Base-by-base conservation (phyloP, 2,888 invertebrate species). In the Phytoseiulus persimilis region DNA sequence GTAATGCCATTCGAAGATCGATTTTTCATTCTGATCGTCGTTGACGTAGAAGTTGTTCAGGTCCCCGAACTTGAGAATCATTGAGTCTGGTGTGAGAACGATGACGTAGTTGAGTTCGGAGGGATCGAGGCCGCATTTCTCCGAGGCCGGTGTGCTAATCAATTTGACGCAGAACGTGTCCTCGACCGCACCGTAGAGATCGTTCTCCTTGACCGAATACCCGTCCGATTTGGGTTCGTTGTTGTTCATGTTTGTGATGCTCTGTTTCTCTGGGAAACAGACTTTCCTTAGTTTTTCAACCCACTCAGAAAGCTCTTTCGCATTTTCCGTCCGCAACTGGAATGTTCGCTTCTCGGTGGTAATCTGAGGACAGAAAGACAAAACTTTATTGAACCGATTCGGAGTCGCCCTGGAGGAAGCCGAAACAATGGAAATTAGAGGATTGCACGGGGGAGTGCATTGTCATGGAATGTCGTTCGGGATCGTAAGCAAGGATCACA, bases 1-100 rank as follows among this genome's bases (percentile, higher is more conserved):
- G 90, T 91, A 92, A 23, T 92, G 92, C 92, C 92, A 92, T 18
- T 91, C 91, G 90, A 90, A 91, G 28, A 92, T 83, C 23, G 91
- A 65, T 90, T 90, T n/a, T 32, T 90, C n/a, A 33, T 14, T 31
- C 32, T 89, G 33, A 28, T 89, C 83, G 83, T 90, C 89, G 90
- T 83, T 90, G 90, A 39, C 87, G 33, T 87, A 87, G 45, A 87
- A 45, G 18, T 90, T 89, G 31, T 83, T 65, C 83, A 90, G 32
- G n/a, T 87, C 87, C 23, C 87, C 87, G 87, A 39, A 87, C 33
- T 87, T 87, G 87, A 87, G 87, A 87, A 87, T 87, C 87, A 87
- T 87, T 33, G 87, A 87, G 23, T 87, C 87, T 1, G 87, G 39
- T 14, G 87, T 87, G 31, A 87, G 87, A 33, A 87, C 32, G 11